Percentiles rank a stretch among this genome's conserved stretches.
Evolutionary conservation across 2,888 invertebrate genomes (phyloP).

Genomic region (Clepsis dumicolana): DNA sequence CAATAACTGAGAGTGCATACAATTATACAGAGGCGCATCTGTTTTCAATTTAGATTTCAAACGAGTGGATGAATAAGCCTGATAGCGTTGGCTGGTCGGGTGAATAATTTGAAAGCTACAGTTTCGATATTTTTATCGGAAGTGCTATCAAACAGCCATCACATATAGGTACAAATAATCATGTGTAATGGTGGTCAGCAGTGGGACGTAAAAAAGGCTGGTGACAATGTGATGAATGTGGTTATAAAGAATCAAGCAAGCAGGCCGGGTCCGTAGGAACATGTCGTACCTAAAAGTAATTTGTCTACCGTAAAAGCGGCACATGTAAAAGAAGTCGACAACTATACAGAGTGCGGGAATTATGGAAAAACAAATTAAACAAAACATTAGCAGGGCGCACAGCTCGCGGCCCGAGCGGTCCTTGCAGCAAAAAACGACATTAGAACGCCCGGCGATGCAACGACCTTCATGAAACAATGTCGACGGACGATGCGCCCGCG

Average conservation of each 20-base stretch:
- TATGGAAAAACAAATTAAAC: slow-evolving; percentile 15
- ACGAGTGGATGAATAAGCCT: slow-evolving; percentile 25
- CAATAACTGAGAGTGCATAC: slow-evolving; percentile 40
- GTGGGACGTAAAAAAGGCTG: no score
- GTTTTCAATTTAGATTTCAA: slow-evolving; percentile 34
- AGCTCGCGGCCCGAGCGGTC: slow-evolving; percentile 19
- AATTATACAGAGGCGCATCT: slow-evolving; percentile 32
- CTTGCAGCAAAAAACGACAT: slow-evolving; percentile 65
- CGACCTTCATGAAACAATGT: slow-evolving; percentile 70
- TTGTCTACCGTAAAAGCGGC: not conserved
- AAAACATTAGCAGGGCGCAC: slow-evolving; percentile 19
- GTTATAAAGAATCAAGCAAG: no score
- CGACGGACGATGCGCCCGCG: slow-evolving; percentile 60
- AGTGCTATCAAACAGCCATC: not conserved
- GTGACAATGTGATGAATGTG: no score
- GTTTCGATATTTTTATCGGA: not conserved
- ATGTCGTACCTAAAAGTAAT: no score
- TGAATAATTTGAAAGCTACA: slow-evolving; percentile 1
- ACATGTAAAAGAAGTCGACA: not conserved
- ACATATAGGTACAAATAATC: not conserved
- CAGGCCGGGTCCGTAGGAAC: no score
- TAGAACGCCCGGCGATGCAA: slow-evolving; percentile 66
- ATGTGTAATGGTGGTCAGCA: no score
- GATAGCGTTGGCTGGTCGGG: slow-evolving; percentile 27
- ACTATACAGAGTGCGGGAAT: slow-evolving; percentile 3